Evolutionary conservation across 2,113 vertebrate species (phyloP), one percentile per base, ranked within the genome.

Genomic region (Rynchops niger): DNA sequence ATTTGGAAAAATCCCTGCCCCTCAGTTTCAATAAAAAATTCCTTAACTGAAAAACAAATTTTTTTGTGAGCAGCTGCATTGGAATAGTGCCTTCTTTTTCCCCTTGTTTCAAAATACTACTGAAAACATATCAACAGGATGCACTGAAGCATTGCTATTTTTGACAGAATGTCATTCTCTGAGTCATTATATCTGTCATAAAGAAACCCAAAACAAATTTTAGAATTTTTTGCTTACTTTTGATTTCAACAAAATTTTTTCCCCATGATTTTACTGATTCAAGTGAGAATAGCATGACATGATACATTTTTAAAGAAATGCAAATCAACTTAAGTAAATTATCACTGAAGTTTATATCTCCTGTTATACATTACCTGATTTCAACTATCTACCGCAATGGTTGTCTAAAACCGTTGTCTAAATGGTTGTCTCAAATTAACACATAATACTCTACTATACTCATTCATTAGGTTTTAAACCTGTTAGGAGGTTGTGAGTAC

Each of bases 51-150:
- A 95, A 96, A 93, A 86, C 50, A 95, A 88, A 86, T 86, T 82
- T 82, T 87, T 92, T 95, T 95, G 83, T 90, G 55, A 90, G 85
- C 86, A 92, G 74, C 94, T 93, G 18, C 63, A 49, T 77, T 96
- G 91, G 91, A 97, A 83, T 56, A 80, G 43, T 82, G 92, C 92
- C 94, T 95, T 92, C 86, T 86, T 90, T 95, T 25, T 0, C 53
- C 55, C 50, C 71, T 88, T 72, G 10, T 92, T 97, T 86, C 79
- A 88, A 93, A 90, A 58, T 58, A 86, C 50, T 82, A 15, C 82
- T 86, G 90, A 72, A 90, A 78, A 82, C 47, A 6, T 61, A 77
- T 76, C 63, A 70, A 56, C 36, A 69, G 86, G 32, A 52, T 21
- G 55, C 59, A 74, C 26, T 45, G 78, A 59, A 70, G n/a, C 55